phyloP scores from a whole-genome alignment of 2,113 vertebrate genomes.

The Otocyon megalotis region DNA sequence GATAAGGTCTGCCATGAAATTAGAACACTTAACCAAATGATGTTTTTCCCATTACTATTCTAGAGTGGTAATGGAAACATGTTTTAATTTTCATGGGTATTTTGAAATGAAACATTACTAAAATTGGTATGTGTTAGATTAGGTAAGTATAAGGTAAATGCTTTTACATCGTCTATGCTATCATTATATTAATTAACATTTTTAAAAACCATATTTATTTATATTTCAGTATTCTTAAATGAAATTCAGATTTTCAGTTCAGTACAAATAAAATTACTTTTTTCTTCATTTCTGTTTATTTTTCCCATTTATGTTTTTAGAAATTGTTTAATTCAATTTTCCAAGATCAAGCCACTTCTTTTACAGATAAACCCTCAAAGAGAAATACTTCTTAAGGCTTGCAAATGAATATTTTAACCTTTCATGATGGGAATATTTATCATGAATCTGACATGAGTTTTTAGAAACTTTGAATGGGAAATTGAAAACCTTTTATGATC shows the following conservation, averaged over 20 bases:
- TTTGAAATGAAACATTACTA: background rate
- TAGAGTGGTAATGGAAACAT: background rate
- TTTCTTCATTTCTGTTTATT: background rate
- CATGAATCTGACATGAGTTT: background rate
- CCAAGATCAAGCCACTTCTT: background rate
- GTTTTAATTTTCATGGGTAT: background rate
- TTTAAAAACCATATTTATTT: background rate
- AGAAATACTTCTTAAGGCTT: background rate
- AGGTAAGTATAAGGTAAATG: background rate
- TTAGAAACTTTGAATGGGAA: background rate
- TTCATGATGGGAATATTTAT: background rate
- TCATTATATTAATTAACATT: conserved; percentile 49
- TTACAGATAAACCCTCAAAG: background rate
- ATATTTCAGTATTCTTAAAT: conserved; percentile 15
- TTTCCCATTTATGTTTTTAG: background rate
- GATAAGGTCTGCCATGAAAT: background rate
- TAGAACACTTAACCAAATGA: background rate
- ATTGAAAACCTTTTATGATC: background rate
- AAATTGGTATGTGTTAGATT: background rate
- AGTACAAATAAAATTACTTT: background rate
- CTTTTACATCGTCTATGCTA: conserved; percentile 7
- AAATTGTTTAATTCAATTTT: conserved; percentile 24
- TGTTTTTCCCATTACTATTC: background rate
- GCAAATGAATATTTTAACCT: background rate
- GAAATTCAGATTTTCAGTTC: background rate